Conservation (phyloP, 2,113 vertebrate species). For the Stigmatopora argus region DNA sequence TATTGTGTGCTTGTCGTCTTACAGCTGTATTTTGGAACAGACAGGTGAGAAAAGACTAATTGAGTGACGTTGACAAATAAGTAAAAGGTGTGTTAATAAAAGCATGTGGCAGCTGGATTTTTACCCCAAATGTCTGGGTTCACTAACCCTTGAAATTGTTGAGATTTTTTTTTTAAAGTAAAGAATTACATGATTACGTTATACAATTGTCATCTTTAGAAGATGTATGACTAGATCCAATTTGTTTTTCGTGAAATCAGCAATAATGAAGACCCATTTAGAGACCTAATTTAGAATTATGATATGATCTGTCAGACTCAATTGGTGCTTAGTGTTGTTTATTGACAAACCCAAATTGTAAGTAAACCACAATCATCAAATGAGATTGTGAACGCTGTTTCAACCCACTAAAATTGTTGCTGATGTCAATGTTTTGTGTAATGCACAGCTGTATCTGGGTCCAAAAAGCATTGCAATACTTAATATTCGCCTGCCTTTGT, state of each 20-base stretch:
- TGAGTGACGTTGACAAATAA: constrained; percentile 1
- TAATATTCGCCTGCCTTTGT: background rate
- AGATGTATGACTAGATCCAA: background rate
- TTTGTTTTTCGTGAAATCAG: background rate
- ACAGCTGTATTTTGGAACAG: background rate
- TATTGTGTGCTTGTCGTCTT: background rate
- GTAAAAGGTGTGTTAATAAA: background rate
- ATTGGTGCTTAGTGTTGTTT: background rate
- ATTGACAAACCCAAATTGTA: background rate
- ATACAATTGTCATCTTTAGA: background rate
- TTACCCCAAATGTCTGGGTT: background rate
- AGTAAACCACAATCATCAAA: background rate
- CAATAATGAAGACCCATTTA: background rate
- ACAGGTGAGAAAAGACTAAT: background rate
- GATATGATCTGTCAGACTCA: background rate
- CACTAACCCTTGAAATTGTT: background rate
- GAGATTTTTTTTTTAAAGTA: background rate
- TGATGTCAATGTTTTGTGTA: background rate
- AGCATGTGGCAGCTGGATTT: background rate
- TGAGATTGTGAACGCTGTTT: background rate
- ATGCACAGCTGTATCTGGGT: background rate
- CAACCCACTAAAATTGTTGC: background rate
- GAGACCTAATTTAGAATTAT: background rate
- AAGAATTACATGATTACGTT: background rate
- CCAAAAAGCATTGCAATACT: background rate